phyloP scores from a whole-genome alignment of 2,888 invertebrate genomes.

The Lepidochrysops patricia region DNA sequence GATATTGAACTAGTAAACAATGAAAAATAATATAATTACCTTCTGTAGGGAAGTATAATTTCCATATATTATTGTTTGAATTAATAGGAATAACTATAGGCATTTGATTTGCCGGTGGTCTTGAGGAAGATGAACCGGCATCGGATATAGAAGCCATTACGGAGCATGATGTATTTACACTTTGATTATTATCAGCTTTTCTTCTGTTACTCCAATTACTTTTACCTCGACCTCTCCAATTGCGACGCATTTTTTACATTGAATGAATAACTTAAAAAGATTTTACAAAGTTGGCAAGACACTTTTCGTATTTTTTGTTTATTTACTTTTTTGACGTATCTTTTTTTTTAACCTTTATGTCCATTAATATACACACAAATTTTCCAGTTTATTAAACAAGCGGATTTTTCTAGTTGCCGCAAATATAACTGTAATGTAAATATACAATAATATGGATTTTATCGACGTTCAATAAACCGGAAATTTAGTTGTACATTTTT shows the following conservation, averaged over 20 bases:
- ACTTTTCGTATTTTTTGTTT: background rate
- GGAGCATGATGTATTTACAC: slow-evolving; percentile 34
- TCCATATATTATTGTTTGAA: slow-evolving; percentile 79
- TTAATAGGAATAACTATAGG: slow-evolving; percentile 47
- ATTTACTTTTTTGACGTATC: background rate
- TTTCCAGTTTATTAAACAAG: no score
- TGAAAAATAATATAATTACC: slow-evolving; percentile 53
- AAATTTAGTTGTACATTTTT: no score
- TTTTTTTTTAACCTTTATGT: background rate
- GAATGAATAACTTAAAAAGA: background rate
- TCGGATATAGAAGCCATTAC: slow-evolving; percentile 29
- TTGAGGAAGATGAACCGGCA: slow-evolving; percentile 40
- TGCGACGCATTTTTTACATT: slow-evolving; percentile 46
- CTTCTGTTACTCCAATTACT: slow-evolving; percentile 45
- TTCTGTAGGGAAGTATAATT: slow-evolving; percentile 84
- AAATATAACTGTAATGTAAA: no score
- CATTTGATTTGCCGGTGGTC: slow-evolving; percentile 56
- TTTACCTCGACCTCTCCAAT: slow-evolving; percentile 56
- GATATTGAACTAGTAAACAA: no score
- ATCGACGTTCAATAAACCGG: no score
- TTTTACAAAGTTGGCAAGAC: background rate
- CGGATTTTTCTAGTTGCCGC: no score
- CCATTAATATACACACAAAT: no score
- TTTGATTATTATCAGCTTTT: slow-evolving; percentile 33
- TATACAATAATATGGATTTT: no score